Evolutionary conservation across 1,140 invertebrate genomes (phyloP).

Genomic region (Triops cancriformis): DNA sequence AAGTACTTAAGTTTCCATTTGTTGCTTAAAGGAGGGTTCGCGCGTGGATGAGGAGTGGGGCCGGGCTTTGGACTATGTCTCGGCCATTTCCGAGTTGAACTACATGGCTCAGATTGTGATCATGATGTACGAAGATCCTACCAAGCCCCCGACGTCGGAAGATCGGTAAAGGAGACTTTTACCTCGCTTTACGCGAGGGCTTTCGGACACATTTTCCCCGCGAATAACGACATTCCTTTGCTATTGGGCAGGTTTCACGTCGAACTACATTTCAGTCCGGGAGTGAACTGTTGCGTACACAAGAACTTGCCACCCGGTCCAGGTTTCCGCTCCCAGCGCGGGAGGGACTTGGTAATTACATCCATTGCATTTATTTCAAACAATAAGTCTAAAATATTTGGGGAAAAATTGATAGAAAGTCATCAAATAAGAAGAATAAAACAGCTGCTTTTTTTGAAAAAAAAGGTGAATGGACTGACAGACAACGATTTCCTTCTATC

Average conservation of each 20-base stretch:
- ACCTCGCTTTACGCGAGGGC: neutral
- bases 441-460: neutral
- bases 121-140: slow-evolving; percentile 98
- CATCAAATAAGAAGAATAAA: too few relatives aligned
- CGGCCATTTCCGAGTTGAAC: slow-evolving; percentile 94
- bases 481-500: slow-evolving; percentile 13
- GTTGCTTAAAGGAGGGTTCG: slow-evolving; percentile 21
- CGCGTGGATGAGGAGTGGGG: slow-evolving; percentile 93
- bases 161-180: slow-evolving; percentile 47
- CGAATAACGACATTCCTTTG: slow-evolving; percentile 20
- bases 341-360: slow-evolving; percentile 57
- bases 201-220: neutral
- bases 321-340: slow-evolving; percentile 81
- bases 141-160: slow-evolving; percentile 81
- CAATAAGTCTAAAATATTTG: too few relatives aligned
- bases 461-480: neutral
- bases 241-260: slow-evolving; percentile 68
- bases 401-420: too few relatives aligned
- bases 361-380: neutral
- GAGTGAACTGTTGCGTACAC: slow-evolving; percentile 89
- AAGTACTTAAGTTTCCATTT: too few relatives aligned
- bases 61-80: slow-evolving; percentile 95
- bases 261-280: slow-evolving; percentile 94
- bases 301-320: slow-evolving; percentile 87
- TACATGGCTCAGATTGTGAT: slow-evolving; percentile 99